Evolutionary conservation across 2,113 vertebrate genomes (phyloP).

Genomic region (Chloropsis hardwickii): DNA sequence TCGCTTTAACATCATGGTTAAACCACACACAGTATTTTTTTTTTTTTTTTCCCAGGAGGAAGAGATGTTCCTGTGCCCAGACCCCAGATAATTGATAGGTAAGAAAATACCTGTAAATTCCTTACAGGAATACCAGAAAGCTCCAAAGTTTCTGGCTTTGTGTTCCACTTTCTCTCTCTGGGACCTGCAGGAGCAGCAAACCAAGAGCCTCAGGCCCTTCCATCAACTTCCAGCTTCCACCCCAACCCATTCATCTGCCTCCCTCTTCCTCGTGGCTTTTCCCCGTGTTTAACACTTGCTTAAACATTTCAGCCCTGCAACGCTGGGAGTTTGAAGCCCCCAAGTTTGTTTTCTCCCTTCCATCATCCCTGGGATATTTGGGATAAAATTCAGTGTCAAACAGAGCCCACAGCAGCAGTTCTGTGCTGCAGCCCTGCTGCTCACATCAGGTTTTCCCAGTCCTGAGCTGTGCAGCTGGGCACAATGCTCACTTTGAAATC

Average conservation of each 20-base stretch:
- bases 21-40: neutral
- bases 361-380: neutral
- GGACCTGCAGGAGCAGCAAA: neutral
- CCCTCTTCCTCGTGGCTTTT: neutral
- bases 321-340: neutral
- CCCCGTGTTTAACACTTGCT: neutral
- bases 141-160: neutral
- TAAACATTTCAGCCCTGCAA: neutral
- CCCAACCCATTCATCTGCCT: neutral
- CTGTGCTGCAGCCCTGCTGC: neutral
- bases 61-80: neutral
- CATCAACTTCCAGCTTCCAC: neutral
- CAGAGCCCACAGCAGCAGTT: neutral
- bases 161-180: neutral
- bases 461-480: conserved; percentile 9
- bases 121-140: neutral
- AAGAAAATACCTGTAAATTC: neutral
- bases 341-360: neutral
- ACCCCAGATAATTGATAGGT: neutral
- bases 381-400: neutral
- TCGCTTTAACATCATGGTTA: neutral
- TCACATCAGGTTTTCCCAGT: neutral
- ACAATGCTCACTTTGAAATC: conserved; percentile 29
- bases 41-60: neutral
- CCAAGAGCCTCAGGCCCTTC: neutral